Conservation (phyloP, 2,888 invertebrate genomes). For the Nemurella pictetii region DNA sequence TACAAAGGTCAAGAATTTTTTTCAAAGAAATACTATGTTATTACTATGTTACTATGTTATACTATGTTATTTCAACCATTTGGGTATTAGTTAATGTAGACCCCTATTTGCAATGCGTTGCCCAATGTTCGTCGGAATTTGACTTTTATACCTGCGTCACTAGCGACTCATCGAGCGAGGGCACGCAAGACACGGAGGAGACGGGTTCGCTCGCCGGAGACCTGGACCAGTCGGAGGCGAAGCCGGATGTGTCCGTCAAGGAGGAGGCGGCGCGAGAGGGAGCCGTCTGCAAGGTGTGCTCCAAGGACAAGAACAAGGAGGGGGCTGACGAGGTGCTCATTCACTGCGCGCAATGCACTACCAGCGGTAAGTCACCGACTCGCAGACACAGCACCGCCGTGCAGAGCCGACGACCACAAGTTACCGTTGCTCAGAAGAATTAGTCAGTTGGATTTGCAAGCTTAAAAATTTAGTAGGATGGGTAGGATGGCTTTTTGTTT, state of each 20-base stretch:
- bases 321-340: slow-evolving; percentile 59
- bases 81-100: too few species aligned
- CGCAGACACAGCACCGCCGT: too few species aligned
- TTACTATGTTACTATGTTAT: too few species aligned
- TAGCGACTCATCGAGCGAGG: slow-evolving; percentile 55
- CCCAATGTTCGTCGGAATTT: not conserved
- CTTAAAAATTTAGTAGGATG: too few species aligned
- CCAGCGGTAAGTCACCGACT: slow-evolving; percentile 59
- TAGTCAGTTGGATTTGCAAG: too few species aligned
- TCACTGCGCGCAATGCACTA: slow-evolving; percentile 63
- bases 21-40: too few species aligned
- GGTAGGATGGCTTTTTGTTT: too few species aligned
- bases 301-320: slow-evolving; percentile 54
- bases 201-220: slow-evolving; percentile 41
- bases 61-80: too few species aligned
- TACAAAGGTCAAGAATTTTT: too few species aligned
- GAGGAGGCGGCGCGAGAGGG: slow-evolving; percentile 31
- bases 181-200: slow-evolving; percentile 53
- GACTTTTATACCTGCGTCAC: not conserved
- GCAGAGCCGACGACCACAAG: too few species aligned
- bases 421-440: too few species aligned
- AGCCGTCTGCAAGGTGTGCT: slow-evolving; percentile 57
- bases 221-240: slow-evolving; percentile 35
- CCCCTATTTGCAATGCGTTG: too few species aligned
- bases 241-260: slow-evolving; percentile 35